phyloP scores from a whole-genome alignment of 2,797 vertebrate genomes.

The Lophotriccus pileatus region DNA sequence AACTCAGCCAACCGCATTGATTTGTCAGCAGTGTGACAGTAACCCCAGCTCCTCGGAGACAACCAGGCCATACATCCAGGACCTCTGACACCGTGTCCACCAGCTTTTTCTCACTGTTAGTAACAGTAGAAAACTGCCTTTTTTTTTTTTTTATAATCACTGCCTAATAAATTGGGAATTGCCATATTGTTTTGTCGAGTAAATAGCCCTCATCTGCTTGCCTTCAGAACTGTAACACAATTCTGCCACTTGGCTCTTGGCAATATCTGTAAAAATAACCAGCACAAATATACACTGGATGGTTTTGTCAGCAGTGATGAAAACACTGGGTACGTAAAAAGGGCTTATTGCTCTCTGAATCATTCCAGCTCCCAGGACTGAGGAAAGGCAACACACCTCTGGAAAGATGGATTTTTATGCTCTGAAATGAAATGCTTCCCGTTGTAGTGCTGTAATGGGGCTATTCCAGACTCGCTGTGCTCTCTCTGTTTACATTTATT shows the following conservation, averaged over 20 bases:
- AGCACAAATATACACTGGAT: slow-evolving; percentile 56
- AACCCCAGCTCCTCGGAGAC: not conserved
- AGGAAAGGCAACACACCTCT: not conserved
- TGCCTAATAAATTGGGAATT: not conserved
- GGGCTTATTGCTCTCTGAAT: not conserved
- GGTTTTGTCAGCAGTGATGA: slow-evolving; percentile 13
- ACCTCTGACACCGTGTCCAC: not conserved
- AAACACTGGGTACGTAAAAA: not conserved
- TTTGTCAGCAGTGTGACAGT: slow-evolving; percentile 86
- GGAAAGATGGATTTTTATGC: not conserved
- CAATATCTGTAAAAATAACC: not conserved
- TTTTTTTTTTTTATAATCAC: not conserved
- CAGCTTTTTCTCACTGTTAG: not conserved
- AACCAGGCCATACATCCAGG: not conserved
- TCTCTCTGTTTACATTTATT: slow-evolving; percentile 32
- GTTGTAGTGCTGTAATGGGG: not conserved
- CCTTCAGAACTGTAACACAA: not conserved
- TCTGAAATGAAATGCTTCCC: slow-evolving; percentile 19
- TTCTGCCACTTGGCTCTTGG: not conserved
- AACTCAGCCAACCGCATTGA: slow-evolving; percentile 90
- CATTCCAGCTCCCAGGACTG: not conserved
- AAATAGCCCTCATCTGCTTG: not conserved
- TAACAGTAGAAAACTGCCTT: not conserved
- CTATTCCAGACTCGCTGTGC: not conserved
- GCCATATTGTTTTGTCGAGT: not conserved